A percentile compares a stretch with the other conserved stretches of the same genome.
These are phyloP conservation scores for Patiria miniata DNA, from an alignment of 35 echinoderm and acorn worm genomes.

Conservation along the genomic window DNA sequence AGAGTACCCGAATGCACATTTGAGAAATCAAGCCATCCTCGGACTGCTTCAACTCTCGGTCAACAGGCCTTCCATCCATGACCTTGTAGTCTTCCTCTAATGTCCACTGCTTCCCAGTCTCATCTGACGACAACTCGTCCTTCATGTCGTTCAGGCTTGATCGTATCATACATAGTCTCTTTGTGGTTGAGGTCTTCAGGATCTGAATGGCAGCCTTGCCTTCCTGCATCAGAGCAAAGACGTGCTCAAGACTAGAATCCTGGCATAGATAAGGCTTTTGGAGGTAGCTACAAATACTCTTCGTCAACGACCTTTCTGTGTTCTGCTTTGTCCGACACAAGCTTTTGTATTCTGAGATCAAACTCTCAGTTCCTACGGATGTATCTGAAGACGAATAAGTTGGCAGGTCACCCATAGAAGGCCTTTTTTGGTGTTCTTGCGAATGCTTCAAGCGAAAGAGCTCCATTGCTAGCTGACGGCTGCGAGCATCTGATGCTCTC, in stretches of 20 bases:
- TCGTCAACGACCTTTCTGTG: slow-evolving; percentile 9
- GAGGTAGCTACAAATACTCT: not conserved
- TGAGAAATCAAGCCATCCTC: slow-evolving; percentile 31
- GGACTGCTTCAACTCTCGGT: slow-evolving; percentile 12
- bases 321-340: not conserved
- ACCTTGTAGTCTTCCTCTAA: slow-evolving; percentile 33
- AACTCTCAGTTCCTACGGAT: not conserved
- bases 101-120: slow-evolving; percentile 32
- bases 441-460: slow-evolving; percentile 12
- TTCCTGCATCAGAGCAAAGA: not conserved
- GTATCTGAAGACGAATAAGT: not conserved
- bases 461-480: slow-evolving; percentile 13
- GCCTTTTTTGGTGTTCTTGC: not conserved
- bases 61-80: slow-evolving; percentile 28
- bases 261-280: not conserved
- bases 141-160: not conserved
- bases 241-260: not conserved
- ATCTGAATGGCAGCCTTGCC: not conserved
- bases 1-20: slow-evolving; percentile 23
- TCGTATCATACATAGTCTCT: not conserved
- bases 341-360: not conserved
- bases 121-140: not conserved
- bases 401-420: not conserved
- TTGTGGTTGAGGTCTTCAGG: slow-evolving; percentile 22
- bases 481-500: not conserved